Evolutionary conservation across 2,797 vertebrate species (phyloP).

Genomic region (Clarias laeviceps): DNA sequence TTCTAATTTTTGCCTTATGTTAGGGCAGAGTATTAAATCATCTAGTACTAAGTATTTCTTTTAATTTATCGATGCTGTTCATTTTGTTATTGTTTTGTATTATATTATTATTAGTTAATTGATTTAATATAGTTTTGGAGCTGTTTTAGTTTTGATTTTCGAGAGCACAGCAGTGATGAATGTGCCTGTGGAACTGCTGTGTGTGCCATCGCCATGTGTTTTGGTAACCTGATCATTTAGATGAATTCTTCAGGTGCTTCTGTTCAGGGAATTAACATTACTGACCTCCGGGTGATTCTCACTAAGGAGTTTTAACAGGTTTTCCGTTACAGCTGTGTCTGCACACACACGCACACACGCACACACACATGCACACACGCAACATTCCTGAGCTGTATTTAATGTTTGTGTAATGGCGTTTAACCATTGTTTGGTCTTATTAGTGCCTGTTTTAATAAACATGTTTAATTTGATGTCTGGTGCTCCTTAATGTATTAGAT

Average conservation of each 20-base stretch:
- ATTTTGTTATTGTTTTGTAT: background rate
- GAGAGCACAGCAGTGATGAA: slow-evolving; percentile 37
- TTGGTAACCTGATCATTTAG: background rate
- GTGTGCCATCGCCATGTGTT: background rate
- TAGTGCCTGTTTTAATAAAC: slow-evolving; percentile 51
- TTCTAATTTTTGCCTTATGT: slow-evolving; percentile 48
- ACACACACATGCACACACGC: background rate
- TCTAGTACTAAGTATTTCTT: background rate
- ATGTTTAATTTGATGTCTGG: slow-evolving; percentile 18
- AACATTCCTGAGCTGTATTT: slow-evolving; percentile 28
- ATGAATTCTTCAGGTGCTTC: slow-evolving; percentile 41
- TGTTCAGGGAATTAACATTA: slow-evolving; percentile 44
- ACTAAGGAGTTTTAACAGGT: slow-evolving; percentile 32
- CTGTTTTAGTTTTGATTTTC: slow-evolving; percentile 2
- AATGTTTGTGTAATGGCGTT: slow-evolving; percentile 26
- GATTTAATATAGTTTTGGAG: background rate
- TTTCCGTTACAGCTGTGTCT: slow-evolving; percentile 45
- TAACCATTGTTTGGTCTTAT: slow-evolving; percentile 38
- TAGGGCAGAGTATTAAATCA: slow-evolving; percentile 28
- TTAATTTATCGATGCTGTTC: slow-evolving; percentile 5
- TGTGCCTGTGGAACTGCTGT: slow-evolving; percentile 26
- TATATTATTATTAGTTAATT: background rate
- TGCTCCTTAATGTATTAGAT: background rate
- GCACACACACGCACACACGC: background rate
- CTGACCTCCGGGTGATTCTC: slow-evolving; percentile 46